phyloP scores from a whole-genome alignment of 2,888 invertebrate species.

The Taphrorychus bicolor region DNA sequence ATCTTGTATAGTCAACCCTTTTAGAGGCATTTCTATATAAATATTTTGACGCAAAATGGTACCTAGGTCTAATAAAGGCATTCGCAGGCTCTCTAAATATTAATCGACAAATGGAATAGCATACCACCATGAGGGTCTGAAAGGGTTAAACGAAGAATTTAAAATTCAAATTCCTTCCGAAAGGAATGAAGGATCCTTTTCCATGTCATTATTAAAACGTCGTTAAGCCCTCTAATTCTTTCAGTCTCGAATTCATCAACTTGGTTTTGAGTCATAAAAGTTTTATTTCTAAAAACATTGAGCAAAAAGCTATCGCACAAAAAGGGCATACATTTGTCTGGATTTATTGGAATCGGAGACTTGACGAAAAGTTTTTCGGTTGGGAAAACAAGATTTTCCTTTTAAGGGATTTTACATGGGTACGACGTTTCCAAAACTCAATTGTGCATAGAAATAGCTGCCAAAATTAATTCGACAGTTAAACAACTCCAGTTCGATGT shows the following conservation, averaged over 20 bases:
- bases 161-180: neutral
- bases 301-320: slow-evolving; percentile 2
- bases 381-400: slow-evolving; percentile 26
- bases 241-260: too few relatives aligned
- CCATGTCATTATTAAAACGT: neutral
- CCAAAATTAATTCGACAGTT: slow-evolving; percentile 20
- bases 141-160: neutral
- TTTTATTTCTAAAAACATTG: too few relatives aligned
- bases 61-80: too few relatives aligned
- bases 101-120: neutral
- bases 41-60: too few relatives aligned
- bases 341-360: slow-evolving; percentile 20
- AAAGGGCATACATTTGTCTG: slow-evolving; percentile 19
- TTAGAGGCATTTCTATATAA: too few relatives aligned
- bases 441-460: slow-evolving; percentile 26
- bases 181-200: neutral
- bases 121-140: neutral
- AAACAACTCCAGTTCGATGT: neutral
- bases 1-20: too few relatives aligned
- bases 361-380: slow-evolving; percentile 11
- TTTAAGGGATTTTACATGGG: slow-evolving; percentile 22
- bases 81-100: neutral
- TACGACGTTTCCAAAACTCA: slow-evolving; percentile 19
- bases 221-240: neutral
- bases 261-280: too few relatives aligned